Evolutionary conservation across 2,888 invertebrate genomes (phyloP).

Genomic region (Megalurothrips usitatus): DNA sequence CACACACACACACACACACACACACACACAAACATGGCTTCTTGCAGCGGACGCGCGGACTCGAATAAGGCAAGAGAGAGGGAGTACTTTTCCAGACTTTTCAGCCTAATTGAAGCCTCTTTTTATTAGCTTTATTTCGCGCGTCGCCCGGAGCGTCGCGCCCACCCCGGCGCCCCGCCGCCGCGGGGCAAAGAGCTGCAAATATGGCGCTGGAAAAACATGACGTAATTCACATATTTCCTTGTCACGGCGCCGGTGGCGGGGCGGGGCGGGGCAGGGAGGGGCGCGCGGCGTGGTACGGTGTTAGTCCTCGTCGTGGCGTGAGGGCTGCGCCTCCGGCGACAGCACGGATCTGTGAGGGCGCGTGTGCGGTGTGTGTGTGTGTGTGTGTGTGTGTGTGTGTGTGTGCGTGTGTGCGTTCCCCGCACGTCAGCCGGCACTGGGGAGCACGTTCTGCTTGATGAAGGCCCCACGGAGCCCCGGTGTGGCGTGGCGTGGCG

Average conservation of each 20-base stretch:
- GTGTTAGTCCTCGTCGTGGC: background rate
- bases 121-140: too few species aligned
- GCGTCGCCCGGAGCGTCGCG: too few species aligned
- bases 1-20: background rate
- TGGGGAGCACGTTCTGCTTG: conserved; percentile 10
- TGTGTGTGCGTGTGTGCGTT: background rate
- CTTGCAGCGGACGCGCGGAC: background rate
- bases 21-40: background rate
- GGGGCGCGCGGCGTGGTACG: too few species aligned
- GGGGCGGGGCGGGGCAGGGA: background rate
- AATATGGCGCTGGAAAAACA: background rate
- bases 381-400: background rate
- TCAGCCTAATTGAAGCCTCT: too few species aligned
- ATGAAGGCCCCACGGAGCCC: conserved; percentile 19
- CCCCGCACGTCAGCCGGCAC: background rate
- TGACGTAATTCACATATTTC: conserved; percentile 5
- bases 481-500: background rate
- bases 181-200: too few species aligned
- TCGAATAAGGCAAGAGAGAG: too few species aligned
- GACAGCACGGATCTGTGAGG: background rate
- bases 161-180: too few species aligned
- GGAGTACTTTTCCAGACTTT: too few species aligned
- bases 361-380: background rate
- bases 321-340: background rate
- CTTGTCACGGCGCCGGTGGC: background rate